phyloP scores from a whole-genome alignment of 2,888 invertebrate genomes.

The Nephrocerus scutellatus region DNA sequence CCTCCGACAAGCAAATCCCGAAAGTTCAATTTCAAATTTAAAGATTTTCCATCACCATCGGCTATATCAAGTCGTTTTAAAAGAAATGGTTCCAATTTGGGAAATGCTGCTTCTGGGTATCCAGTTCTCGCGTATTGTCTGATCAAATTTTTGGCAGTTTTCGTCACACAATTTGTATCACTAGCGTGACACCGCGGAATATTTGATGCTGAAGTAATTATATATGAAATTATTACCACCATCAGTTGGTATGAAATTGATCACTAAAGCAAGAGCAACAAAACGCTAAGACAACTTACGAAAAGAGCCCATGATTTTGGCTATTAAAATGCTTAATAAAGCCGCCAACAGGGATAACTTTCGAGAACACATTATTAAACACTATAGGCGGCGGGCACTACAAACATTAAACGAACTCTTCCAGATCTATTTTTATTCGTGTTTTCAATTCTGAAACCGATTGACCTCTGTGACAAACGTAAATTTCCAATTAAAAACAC shows the following conservation, averaged over 20 bases:
- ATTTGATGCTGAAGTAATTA: conserved; percentile 34
- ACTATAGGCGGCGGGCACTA: no score
- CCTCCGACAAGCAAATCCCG: conserved; percentile 41
- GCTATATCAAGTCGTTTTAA: conserved; percentile 39
- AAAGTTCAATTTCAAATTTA: conserved; percentile 39
- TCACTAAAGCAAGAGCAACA: conserved; percentile 13
- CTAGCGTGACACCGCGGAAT: conserved; percentile 37
- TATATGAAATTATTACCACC: no score
- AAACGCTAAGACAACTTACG: not conserved
- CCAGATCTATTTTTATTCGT: conserved; percentile 1
- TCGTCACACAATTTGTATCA: conserved; percentile 39
- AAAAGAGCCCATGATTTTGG: not conserved
- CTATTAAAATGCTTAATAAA: no score
- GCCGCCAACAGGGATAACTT: no score
- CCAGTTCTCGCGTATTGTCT: conserved; percentile 37
- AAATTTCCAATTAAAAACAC: no score
- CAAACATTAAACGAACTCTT: no score
- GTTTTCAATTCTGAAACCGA: not conserved
- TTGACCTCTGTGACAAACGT: no score
- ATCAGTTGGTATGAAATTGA: no score
- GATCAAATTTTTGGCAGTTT: conserved; percentile 33
- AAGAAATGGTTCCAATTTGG: conserved; percentile 41
- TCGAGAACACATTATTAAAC: no score
- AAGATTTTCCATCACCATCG: conserved; percentile 37
- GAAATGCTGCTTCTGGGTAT: conserved; percentile 37